A percentile compares a stretch with the other conserved stretches of the same genome.
Evolutionary conservation across 2,113 vertebrate species (phyloP).

Genomic region (Sylvia atricapilla): DNA sequence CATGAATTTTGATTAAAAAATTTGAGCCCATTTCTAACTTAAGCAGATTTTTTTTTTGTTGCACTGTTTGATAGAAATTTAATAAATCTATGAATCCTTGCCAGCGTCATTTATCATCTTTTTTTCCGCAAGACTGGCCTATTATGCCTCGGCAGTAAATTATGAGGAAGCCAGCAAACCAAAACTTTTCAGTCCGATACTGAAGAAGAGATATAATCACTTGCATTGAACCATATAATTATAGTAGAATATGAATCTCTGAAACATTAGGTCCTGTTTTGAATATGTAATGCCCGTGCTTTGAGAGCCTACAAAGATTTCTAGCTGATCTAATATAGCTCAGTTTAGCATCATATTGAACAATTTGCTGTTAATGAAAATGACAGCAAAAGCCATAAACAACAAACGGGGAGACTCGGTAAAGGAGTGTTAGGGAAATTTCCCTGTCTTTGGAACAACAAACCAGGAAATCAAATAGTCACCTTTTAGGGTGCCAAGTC

Average conservation of each 20-base stretch:
- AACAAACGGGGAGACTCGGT: conserved; percentile 43
- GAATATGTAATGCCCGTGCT: conserved; percentile 89
- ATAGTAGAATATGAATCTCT: conserved; percentile 92
- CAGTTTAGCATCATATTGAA: conserved; percentile 73
- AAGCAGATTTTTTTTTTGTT: conserved; percentile 90
- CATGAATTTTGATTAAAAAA: conserved; percentile 93
- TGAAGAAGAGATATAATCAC: conserved; percentile 98
- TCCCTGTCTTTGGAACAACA: conserved; percentile 30
- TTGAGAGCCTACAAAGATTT: conserved; percentile 75
- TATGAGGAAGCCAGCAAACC: conserved; percentile 89
- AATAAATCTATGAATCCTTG: conserved; percentile 96
- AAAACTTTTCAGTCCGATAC: conserved; percentile 89
- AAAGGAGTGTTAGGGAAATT: conserved; percentile 45
- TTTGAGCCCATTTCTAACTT: conserved; percentile 85
- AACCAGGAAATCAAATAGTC: conserved; percentile 8
- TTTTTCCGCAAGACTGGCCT: conserved; percentile 88
- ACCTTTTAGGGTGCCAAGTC: not conserved
- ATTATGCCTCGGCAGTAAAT: conserved; percentile 93
- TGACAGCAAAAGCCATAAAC: conserved; percentile 64
- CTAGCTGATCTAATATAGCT: conserved; percentile 75
- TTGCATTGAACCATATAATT: conserved; percentile 99
- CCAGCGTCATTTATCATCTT: conserved; percentile 96
- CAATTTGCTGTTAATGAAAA: conserved; percentile 74
- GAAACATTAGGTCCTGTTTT: conserved; percentile 95
- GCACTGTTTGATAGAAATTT: conserved; percentile 96